phyloP scores from a whole-genome alignment of 1,140 invertebrate species.

The Drosophila repleta region DNA sequence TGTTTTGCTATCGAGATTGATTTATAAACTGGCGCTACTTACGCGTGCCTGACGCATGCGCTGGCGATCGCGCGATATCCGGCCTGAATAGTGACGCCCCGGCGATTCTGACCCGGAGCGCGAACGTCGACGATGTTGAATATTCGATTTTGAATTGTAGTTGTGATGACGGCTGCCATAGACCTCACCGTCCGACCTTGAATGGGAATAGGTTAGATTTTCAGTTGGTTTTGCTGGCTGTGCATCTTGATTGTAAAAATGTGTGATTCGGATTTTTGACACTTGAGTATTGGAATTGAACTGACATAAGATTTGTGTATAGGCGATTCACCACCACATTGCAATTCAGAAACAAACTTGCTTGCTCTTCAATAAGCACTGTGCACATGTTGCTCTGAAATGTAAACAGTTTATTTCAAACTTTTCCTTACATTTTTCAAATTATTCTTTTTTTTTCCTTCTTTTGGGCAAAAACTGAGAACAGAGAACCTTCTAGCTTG shows the following conservation, averaged over 20 bases:
- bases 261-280: slow-evolving; percentile 33
- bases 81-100: slow-evolving; percentile 39
- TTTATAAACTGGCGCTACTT: slow-evolving; percentile 19
- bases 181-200: slow-evolving; percentile 64
- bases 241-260: slow-evolving; percentile 39
- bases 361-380: slow-evolving; percentile 12
- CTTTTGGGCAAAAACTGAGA: slow-evolving; percentile 27
- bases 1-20: background rate
- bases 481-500: slow-evolving; percentile 38
- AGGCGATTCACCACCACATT: slow-evolving; percentile 6
- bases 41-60: slow-evolving; percentile 55
- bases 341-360: slow-evolving; percentile 18
- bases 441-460: slow-evolving; percentile 25
- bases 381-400: slow-evolving; percentile 8
- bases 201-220: slow-evolving; percentile 67
- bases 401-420: slow-evolving; percentile 12
- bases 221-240: slow-evolving; percentile 49
- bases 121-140: slow-evolving; percentile 43
- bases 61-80: slow-evolving; percentile 45
- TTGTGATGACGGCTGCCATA: slow-evolving; percentile 38
- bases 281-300: slow-evolving; percentile 33
- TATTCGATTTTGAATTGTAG: slow-evolving; percentile 28
- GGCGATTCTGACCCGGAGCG: slow-evolving; percentile 37
- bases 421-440: slow-evolving; percentile 24
- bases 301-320: slow-evolving; percentile 25